Base-by-base conservation (phyloP, 2,797 vertebrate species). In the Pagetopsis macropterus region DNA sequence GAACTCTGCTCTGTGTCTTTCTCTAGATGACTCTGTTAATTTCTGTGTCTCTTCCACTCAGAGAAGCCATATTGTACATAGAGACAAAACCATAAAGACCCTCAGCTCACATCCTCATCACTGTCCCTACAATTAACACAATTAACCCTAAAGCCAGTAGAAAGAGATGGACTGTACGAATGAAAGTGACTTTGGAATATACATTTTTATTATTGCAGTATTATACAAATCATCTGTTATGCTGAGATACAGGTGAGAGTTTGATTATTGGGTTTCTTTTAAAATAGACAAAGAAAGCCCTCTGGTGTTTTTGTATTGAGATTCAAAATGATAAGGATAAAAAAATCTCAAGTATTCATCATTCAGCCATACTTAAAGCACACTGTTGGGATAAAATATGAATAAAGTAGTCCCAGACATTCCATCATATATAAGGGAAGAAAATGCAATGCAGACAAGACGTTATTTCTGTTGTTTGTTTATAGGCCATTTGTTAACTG, bases 41-140 rank as follows among this genome's bases (percentile, higher is more conserved):
- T 83, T 89, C 89, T 91, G 91, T 93, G 91, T 94, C 92, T 91
- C 89, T 92, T 91, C 92, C 92, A 90, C 88, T 92, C 92, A 92
- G 93, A 93, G 93, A 95, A 95, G 95, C 95, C 95, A 95, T 95
- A 95, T 87, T 94, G 93, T 94, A 94, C 48, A 94, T 94, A 93
- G 86, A 87, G 85, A 92, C 84, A 81, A 90, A 89, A 93, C 93
- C 93, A 93, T 92, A 80, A 90, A 89, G 83, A 91, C 87, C 90
- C 88, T 93, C 85, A 90, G 86, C 88, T 90, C 87, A 82, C 80
- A 79, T 71, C 79, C 60, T 70, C 75, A 65, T 87, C 78, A 73
- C 83, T 33, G 50, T 87, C 83, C 77, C 79, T 43, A 60, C 82
- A 74, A 73, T 84, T 89, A 88, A 89, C 84, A 80, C 75, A 67